Base-by-base conservation (phyloP, 2,888 invertebrate species). In the Galerucella calmariensis region DNA sequence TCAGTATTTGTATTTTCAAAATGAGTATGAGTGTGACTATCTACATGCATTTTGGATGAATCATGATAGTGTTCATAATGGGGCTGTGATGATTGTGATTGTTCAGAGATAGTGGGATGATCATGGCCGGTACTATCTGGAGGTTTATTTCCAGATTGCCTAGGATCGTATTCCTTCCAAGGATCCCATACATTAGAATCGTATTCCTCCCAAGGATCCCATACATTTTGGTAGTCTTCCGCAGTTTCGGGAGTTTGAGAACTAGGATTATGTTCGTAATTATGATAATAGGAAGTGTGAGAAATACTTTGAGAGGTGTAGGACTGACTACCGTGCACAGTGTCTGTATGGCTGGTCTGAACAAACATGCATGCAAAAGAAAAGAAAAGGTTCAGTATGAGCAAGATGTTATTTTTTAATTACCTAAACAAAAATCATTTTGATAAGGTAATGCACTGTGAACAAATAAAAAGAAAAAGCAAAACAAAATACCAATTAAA, bases 131-230 rank as follows among this genome's bases (percentile, higher is more conserved):
- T 65, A 61, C 69, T 69, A 51, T 51, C 58, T 46, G 44, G 59
- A 61, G 62, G 20, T 46, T 69, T 63, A 56, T 73, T 63, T 58
- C 69, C 72, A 14, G 74, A 73, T 73, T 82, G 80, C 72, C 75
- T 79, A 76, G 78, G 75, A 78, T 89, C 89, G 86, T 92, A 93
- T 83, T 91, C 89, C 81, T 93, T 91, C 95, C 95, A 95, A 72
- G 94, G 95, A 89, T 95, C 94, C 87, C 87, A 88, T 81, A 89
- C 88, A 79, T 88, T 88, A 20, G 78, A 75, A 78, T 89, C 89
- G 86, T 92, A 93, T 83, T 91, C 89, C 81, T 93, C 91, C 95
- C 95, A 95, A 72, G 94, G 95, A 89, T 95, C 94, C 87, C 87
- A 88, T 81, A 89, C 88, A 79, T 88, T 88, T 78, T 81, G 81